Evolutionary conservation across 2,113 vertebrate genomes (phyloP).

Genomic region (Cnemophilus loriae): DNA sequence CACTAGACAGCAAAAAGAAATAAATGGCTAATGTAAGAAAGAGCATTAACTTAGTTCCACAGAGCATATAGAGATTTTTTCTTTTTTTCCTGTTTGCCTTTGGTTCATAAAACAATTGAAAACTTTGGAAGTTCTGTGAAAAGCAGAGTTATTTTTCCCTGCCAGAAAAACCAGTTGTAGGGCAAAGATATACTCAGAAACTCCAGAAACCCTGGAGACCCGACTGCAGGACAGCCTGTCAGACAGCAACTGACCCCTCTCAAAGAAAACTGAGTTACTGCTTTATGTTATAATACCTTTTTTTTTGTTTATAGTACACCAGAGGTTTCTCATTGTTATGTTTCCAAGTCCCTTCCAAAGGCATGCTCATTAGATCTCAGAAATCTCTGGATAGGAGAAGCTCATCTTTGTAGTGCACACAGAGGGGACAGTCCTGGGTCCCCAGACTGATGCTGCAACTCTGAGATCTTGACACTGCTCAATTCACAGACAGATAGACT

Average conservation of each 20-base stretch:
- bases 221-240: neutral
- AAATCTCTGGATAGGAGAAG: neutral
- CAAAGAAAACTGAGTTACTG: neutral
- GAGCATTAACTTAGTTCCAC: neutral
- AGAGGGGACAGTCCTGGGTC: neutral
- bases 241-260: neutral
- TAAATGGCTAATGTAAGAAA: neutral
- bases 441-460: neutral
- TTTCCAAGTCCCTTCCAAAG: neutral
- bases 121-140: neutral
- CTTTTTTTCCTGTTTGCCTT: neutral
- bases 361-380: neutral
- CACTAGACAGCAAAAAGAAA: neutral
- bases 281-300: neutral
- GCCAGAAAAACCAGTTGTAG: neutral
- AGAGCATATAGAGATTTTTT: neutral
- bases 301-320: neutral
- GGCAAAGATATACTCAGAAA: neutral
- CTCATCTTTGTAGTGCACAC: too few species aligned
- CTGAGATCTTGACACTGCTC: neutral
- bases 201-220: neutral
- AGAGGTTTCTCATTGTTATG: neutral
- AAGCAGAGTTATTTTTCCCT: neutral
- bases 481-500: neutral
- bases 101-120: neutral